Evolutionary conservation across 2,113 vertebrate species (phyloP).

Genomic region (Heterocephalus glaber): DNA sequence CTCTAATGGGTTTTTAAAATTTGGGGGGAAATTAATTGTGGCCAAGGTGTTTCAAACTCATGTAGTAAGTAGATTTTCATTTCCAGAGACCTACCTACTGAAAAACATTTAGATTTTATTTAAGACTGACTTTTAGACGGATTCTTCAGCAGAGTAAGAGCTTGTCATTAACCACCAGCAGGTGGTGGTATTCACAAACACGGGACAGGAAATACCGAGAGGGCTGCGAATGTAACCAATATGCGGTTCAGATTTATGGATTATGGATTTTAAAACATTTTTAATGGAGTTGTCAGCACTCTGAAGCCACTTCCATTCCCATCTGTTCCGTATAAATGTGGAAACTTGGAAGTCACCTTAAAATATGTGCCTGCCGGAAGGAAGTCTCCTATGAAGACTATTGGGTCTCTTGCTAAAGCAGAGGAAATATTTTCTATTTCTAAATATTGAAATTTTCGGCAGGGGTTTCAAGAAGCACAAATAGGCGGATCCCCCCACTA

Average conservation of each 20-base stretch:
- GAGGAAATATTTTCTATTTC: background rate
- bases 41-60: background rate
- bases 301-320: conserved; percentile 64
- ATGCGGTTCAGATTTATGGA: conserved; percentile 69
- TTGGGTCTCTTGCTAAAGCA: background rate
- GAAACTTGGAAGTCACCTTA: conserved; percentile 67
- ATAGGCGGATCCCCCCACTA: conserved; percentile 17
- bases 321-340: conserved; percentile 60
- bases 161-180: conserved; percentile 67
- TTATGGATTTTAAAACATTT: conserved; percentile 61
- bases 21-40: conserved; percentile 50
- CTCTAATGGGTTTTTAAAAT: conserved; percentile 14
- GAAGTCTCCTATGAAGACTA: conserved; percentile 2
- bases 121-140: conserved; percentile 44
- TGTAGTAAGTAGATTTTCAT: background rate
- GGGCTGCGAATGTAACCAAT: conserved; percentile 47
- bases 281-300: conserved; percentile 75
- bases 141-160: background rate
- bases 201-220: conserved; percentile 39
- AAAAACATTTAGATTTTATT: conserved; percentile 58
- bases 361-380: background rate
- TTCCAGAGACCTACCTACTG: conserved; percentile 47
- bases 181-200: conserved; percentile 77
- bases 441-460: background rate
- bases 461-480: background rate